These are phyloP conservation scores for Leptoteleia sp. DNA, from an alignment of 1,140 invertebrate genomes.

Conservation along the genomic window DNA sequence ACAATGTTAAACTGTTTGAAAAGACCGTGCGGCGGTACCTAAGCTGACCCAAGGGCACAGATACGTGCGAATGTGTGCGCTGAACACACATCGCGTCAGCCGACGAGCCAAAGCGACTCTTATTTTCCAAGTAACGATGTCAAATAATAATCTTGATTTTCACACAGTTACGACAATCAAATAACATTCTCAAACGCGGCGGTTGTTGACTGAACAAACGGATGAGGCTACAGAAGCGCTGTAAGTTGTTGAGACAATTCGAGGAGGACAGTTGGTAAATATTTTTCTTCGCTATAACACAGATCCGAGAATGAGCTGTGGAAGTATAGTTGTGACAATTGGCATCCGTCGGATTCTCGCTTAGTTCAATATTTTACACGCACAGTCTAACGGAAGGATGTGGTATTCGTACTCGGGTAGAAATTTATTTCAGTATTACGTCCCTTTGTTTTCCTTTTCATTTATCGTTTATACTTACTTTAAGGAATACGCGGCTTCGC, in stretches of 20 bases:
- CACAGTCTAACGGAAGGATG: constrained; percentile 19
- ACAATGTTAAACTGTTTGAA: no score
- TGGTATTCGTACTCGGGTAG: no score
- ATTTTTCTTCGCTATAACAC: constrained; percentile 36
- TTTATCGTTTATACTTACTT: no score
- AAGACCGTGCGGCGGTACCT: no score
- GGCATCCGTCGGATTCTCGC: not conserved
- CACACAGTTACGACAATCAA: constrained; percentile 16
- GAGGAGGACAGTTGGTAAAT: constrained; percentile 24
- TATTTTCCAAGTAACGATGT: constrained; percentile 5
- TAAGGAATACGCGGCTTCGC: no score
- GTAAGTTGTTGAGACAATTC: constrained; percentile 46
- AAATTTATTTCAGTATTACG: no score
- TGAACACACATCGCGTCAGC: not conserved
- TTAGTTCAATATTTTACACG: constrained; percentile 13
- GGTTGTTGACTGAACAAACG: constrained; percentile 50
- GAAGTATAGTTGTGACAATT: not conserved
- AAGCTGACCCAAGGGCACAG: no score
- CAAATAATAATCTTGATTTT: constrained; percentile 48
- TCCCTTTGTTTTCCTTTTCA: no score
- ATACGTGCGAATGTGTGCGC: no score
- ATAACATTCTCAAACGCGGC: constrained; percentile 17
- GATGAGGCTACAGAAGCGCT: constrained; percentile 17
- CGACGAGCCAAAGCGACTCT: not conserved
- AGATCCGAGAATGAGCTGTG: constrained; percentile 5